phyloP scores from a whole-genome alignment of 2,797 vertebrate species.

The Helarctos malayanus region DNA sequence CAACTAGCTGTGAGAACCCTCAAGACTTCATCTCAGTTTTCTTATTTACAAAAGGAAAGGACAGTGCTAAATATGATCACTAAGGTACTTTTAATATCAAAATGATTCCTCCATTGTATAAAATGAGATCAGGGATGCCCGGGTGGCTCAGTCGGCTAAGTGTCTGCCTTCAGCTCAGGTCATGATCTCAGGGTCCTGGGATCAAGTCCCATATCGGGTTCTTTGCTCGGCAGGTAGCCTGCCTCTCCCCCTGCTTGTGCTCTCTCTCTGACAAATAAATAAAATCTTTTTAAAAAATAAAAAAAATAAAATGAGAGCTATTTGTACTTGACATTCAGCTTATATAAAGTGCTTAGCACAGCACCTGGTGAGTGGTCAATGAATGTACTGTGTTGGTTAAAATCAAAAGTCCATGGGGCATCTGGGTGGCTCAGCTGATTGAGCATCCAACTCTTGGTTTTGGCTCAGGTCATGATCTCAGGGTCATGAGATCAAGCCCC shows the following conservation, averaged over 20 bases:
- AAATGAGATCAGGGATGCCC: not conserved
- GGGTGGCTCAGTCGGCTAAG: too few species aligned
- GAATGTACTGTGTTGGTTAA: not conserved
- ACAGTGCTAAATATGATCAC: not conserved
- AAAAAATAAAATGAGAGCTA: not conserved
- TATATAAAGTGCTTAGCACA: not conserved
- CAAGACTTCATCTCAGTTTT: not conserved
- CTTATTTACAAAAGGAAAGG: not conserved
- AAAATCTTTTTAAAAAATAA: too few species aligned
- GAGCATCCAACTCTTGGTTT: not conserved
- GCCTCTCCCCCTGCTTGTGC: too few species aligned
- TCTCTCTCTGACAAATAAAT: too few species aligned
- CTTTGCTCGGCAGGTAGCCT: too few species aligned
- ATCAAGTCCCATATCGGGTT: too few species aligned
- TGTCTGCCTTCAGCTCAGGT: too few species aligned
- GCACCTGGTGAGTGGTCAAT: not conserved
- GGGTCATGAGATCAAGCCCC: not conserved
- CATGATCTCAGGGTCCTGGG: too few species aligned
- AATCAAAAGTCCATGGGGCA: not conserved
- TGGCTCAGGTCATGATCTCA: not conserved
- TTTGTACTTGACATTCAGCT: not conserved
- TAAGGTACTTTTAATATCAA: constrained; percentile 8
- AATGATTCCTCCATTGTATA: not conserved
- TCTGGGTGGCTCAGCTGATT: not conserved
- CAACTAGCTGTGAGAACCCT: not conserved